Evolutionary conservation across 2,113 vertebrate genomes (phyloP), one percentile per base, ranked within the genome.

Genomic region (Monarcha castaneiventris): DNA sequence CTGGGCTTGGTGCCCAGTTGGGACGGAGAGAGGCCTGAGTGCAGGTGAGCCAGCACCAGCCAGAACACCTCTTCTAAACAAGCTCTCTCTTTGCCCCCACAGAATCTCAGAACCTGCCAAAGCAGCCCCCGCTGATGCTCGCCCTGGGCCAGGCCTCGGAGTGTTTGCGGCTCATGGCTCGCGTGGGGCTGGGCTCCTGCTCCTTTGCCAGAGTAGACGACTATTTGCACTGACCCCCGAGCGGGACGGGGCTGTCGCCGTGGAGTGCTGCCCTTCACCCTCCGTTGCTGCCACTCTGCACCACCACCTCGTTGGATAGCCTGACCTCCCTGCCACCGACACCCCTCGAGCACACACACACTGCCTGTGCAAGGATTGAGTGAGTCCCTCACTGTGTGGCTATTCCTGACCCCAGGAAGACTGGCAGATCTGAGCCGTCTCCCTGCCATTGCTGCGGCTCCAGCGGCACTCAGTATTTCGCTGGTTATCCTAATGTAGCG

Each of bases 61-160:
- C 33, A 12, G 27, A 27, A 14, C 2, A 1, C 17, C 44, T 82
- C 64, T 84, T 46, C 41, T 95, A 52, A 96, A 44, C 29, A 6
- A 7, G 27, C 39, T 86, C 23, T 69, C 33, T 96, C 93, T 90
- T 90, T 94, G 88, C 72, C 95, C 71, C 78, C 91, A 49, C 97
- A 99, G 99, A 99, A 98, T 99, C 99, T 93, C 99, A 99, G 98
- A 99, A 99, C 97, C 98, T 99, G 98, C 99, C 99, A 93, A 99
- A 99, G 97, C 99, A 99, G 98, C 99, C 99, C 81, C 99, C 99
- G 4, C 97, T 99, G 98, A 99, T 99, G 99, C 98, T 99, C 20
- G 99, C 99, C 32, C 96, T 99, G 93, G 99, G 99, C 95, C 99
- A 99, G 97, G 99, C 99, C 96, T 99, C 99, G 5, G 99, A 99